Evolutionary conservation across 35 echinoderm and acorn worm genomes (phyloP).

Genomic region (Lytechinus pictus): DNA sequence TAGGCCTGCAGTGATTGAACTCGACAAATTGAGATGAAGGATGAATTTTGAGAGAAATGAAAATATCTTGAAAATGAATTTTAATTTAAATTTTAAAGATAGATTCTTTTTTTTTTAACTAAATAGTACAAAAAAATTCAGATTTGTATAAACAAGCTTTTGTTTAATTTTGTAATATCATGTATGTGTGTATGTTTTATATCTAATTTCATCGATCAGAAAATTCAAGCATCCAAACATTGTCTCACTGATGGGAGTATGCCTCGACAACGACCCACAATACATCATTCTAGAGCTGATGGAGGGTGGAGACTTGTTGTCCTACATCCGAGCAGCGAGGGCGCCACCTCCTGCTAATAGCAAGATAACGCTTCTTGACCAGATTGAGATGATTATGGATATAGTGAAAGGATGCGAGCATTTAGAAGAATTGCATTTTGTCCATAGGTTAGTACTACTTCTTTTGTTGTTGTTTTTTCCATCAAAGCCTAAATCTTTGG

Average conservation of each 20-base stretch:
- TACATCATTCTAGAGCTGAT: slow-evolving; percentile 98
- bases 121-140: too few species aligned
- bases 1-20: too few species aligned
- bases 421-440: slow-evolving; percentile 93
- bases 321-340: slow-evolving; percentile 74
- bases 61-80: too few species aligned
- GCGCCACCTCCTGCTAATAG: slow-evolving; percentile 51
- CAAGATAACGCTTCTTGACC: slow-evolving; percentile 60
- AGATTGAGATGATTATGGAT: slow-evolving; percentile 91
- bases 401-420: slow-evolving; percentile 88
- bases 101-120: too few species aligned
- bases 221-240: slow-evolving; percentile 97
- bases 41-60: too few species aligned
- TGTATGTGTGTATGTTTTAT: too few species aligned
- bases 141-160: too few species aligned
- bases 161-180: too few species aligned
- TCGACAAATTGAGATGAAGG: too few species aligned
- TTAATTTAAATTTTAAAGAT: too few species aligned
- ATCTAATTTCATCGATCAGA: slow-evolving; percentile 40
- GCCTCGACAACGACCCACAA: slow-evolving; percentile 96
- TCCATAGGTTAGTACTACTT: slow-evolving; percentile 78
- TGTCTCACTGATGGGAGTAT: slow-evolving; percentile 83
- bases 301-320: slow-evolving; percentile 94
- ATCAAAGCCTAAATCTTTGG: too few species aligned
- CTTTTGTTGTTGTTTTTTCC: too few species aligned